Base-by-base conservation (phyloP, 1,140 invertebrate genomes). In the Leptopilina clavipes region DNA sequence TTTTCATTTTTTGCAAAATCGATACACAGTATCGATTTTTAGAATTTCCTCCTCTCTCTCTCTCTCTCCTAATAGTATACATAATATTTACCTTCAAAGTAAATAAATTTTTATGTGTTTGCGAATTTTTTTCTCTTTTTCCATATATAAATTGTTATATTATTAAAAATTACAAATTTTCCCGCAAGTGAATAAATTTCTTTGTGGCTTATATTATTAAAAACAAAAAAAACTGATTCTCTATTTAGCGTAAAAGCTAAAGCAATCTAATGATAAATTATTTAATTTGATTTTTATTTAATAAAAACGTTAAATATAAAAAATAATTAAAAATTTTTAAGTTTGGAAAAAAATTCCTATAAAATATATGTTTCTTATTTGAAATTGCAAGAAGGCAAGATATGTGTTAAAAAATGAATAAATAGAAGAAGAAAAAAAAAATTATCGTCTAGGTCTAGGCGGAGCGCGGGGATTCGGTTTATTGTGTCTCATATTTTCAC, bases 401-500 rank as follows among this genome's bases (percentile, higher is more conserved):
- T 11, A 22, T 10, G 10, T 10, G 19, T 25, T 31, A 31, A 31
- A 2, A 31, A 40, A 18, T 43, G 11, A 37, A 45, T 45, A 48
- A 14, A 25, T 14, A 48, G 12, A 14, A 25, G 19, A 48, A 19
- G 8, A 12, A 17, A 7, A 12, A 17, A 43, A 56, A 40, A 31
- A 72, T 81, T 86, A 88, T 48, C 86, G 86, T 44, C 74, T 87
- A 17, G 81, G 44, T 78, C 78, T 84, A 71, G 77, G 37, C 5
- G 75, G 79, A 54, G 84, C 79, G 1, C 85, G 87, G 71, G 88
- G 87, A 81, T 92, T 93, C n/a, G 93, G 92, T 86, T 97, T 97
- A 88, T 97, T 97, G 86, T 95, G 95, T 79, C 93, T 89, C 91
- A 95, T 97, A 80, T 92, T 93, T 83, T 94, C 93, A 91, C 98